phyloP scores from a whole-genome alignment of 2,113 vertebrate genomes.

The Oryzias celebensis region DNA sequence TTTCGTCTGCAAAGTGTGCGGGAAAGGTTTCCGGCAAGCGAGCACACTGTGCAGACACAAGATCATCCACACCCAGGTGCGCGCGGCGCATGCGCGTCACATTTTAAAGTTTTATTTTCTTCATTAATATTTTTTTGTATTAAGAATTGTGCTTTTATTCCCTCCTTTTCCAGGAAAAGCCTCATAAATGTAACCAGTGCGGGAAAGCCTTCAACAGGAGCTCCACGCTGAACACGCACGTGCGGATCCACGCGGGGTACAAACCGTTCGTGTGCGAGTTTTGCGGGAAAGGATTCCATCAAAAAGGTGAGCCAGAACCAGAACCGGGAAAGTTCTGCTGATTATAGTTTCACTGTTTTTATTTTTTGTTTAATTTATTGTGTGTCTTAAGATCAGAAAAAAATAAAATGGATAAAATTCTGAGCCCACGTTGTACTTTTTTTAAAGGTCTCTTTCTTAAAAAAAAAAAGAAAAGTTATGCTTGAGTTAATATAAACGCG shows the following conservation, averaged over 20 bases:
- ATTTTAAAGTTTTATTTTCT: neutral
- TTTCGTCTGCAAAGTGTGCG: constrained; percentile 97
- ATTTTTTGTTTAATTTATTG: no score
- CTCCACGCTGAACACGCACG: constrained; percentile 97
- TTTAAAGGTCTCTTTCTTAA: no score
- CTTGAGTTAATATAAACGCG: no score
- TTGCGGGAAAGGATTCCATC: constrained; percentile 98
- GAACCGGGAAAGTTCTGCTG: constrained; percentile 34
- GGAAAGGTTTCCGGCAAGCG: constrained; percentile 95
- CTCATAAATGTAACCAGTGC: constrained; percentile 97
- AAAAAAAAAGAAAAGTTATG: no score
- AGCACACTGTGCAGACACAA: constrained; percentile 96
- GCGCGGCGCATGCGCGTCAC: neutral
- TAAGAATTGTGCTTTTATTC: neutral
- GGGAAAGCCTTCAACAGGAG: constrained; percentile 99
- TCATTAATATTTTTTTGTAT: neutral
- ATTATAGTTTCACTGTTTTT: no score
- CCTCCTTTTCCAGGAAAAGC: constrained; percentile 82
- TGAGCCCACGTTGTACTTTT: no score
- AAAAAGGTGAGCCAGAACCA: constrained; percentile 87
- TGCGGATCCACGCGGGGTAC: constrained; percentile 97
- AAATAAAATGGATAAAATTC: no score
- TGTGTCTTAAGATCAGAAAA: no score
- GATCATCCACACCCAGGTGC: constrained; percentile 97
- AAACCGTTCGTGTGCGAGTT: constrained; percentile 98